phyloP scores from a whole-genome alignment of 2,113 vertebrate genomes.

The Pachypanchax playfairii region DNA sequence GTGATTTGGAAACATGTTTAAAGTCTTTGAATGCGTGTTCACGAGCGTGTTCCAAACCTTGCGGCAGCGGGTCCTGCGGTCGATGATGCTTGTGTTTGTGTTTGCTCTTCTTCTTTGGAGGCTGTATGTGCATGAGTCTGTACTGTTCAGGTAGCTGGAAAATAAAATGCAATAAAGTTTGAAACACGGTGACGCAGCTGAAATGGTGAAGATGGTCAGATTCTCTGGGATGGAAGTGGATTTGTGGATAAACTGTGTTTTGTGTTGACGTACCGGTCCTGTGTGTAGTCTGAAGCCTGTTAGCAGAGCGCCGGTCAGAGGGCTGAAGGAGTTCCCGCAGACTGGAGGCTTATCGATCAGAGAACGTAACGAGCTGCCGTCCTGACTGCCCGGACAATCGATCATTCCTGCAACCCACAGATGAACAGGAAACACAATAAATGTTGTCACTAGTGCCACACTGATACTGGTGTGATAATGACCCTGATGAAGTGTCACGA shows the following conservation, averaged over 20 bases:
- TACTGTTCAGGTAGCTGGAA: conserved; percentile 93
- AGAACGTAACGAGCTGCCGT: conserved; percentile 94
- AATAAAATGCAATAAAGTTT: not conserved
- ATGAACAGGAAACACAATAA: not conserved
- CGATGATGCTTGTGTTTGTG: conserved; percentile 96
- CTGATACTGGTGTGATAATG: too few relatives aligned
- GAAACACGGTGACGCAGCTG: not conserved
- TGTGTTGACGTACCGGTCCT: conserved; percentile 83
- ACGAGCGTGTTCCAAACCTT: conserved; percentile 79
- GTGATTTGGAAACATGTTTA: not conserved
- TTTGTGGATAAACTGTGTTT: not conserved
- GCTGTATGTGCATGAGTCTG: conserved; percentile 97
- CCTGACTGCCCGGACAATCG: conserved; percentile 91
- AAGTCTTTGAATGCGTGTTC: conserved; percentile 30
- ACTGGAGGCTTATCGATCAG: conserved; percentile 96
- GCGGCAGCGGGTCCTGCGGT: conserved; percentile 91
- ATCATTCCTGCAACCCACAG: conserved; percentile 85
- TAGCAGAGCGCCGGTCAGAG: conserved; percentile 91
- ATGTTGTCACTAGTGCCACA: too few relatives aligned
- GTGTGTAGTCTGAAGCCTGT: conserved; percentile 95
- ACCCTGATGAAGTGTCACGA: not conserved
- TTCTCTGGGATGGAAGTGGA: too few relatives aligned
- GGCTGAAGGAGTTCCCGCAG: conserved; percentile 92
- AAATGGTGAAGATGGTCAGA: not conserved
- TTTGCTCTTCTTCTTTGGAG: conserved; percentile 97